phyloP scores from a whole-genome alignment of 2,888 invertebrate genomes.

The Sepioteuthis lessoniana region DNA sequence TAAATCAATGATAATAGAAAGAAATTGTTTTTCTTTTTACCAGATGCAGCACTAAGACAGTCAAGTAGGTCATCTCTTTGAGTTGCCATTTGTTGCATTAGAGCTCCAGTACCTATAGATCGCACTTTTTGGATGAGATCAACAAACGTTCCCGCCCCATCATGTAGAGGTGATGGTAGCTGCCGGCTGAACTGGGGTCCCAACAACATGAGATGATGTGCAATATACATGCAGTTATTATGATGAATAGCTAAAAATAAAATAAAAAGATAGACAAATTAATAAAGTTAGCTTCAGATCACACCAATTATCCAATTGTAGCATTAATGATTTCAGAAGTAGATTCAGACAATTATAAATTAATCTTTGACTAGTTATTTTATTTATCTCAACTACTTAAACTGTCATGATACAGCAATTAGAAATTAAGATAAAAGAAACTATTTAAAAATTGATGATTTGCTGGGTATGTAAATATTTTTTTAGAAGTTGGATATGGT shows the following conservation, averaged over 20 bases:
- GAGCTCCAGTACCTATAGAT: slow-evolving; percentile 82
- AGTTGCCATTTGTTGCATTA: slow-evolving; percentile 83
- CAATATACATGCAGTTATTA: slow-evolving; percentile 93
- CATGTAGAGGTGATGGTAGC: slow-evolving; percentile 78
- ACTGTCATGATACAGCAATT: no score
- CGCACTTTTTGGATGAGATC: slow-evolving; percentile 83
- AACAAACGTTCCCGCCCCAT: slow-evolving; percentile 80
- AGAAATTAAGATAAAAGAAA: no score
- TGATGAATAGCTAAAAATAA: slow-evolving; percentile 77
- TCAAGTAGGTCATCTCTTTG: slow-evolving; percentile 86
- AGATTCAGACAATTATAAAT: no score
- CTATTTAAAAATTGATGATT: no score
- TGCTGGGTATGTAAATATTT: no score
- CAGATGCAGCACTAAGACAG: slow-evolving; percentile 83
- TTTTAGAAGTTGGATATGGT: no score
- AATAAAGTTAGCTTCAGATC: neutral
- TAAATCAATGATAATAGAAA: no score
- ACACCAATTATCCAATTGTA: no score
- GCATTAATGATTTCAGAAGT: no score
- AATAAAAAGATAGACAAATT: slow-evolving; percentile 62
- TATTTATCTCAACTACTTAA: no score
- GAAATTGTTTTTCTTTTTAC: no score
- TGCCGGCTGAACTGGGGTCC: slow-evolving; percentile 82
- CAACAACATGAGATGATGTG: slow-evolving; percentile 83
- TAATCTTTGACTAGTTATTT: no score